Evolutionary conservation across 2,797 vertebrate genomes (phyloP).

Genomic region (Alauda arvensis): DNA sequence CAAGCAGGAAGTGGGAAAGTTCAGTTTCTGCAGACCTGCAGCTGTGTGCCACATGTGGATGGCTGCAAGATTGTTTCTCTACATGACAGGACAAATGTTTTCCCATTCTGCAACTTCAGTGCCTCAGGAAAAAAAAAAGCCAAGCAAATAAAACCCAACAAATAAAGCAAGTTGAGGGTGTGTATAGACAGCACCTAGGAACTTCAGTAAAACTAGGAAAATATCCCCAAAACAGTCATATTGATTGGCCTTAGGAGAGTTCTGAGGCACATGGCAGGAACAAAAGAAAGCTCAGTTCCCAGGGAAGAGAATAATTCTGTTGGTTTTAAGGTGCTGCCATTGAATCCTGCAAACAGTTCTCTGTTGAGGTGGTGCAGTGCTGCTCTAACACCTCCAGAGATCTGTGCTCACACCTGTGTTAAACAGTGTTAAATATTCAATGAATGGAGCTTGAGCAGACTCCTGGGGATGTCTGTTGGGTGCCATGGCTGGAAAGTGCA

Average conservation of each 20-base stretch:
- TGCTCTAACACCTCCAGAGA: background rate
- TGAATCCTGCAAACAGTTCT: background rate
- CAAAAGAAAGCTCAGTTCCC: background rate
- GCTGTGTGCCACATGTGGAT: background rate
- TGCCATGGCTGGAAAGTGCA: background rate
- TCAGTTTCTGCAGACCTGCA: background rate
- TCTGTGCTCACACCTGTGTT: background rate
- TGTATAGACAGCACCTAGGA: background rate
- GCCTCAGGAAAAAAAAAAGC: fast-evolving
- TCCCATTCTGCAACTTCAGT: background rate
- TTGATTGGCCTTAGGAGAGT: background rate
- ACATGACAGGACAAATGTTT: fast-evolving
- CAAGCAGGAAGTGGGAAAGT: background rate
- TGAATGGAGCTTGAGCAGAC: background rate
- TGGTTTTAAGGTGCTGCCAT: background rate
- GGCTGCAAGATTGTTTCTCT: background rate
- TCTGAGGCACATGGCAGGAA: background rate
- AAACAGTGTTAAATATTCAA: background rate
- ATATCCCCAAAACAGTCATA: background rate
- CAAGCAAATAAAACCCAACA: background rate
- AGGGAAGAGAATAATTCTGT: background rate
- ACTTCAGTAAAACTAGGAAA: background rate
- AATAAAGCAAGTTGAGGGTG: background rate
- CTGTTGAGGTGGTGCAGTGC: background rate
- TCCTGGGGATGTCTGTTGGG: background rate